A percentile compares a stretch with the other conserved stretches of the same genome.
Conservation (phyloP, 1,140 invertebrate species). For the Drosophila serrata region DNA sequence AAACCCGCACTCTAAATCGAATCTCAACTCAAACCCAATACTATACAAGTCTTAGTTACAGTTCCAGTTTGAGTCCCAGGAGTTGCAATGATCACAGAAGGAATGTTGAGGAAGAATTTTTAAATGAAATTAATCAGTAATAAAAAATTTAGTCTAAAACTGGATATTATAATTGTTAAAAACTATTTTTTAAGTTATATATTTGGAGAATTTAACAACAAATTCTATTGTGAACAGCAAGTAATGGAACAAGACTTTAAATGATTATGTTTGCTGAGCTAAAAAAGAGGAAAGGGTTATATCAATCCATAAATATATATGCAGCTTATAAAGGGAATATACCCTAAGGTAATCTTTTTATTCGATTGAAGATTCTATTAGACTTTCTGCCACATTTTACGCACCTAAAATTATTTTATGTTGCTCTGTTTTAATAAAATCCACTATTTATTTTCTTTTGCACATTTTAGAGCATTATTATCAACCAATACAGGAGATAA, state of each 20-base stretch:
- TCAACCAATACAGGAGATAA: background rate
- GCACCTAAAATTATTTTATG: background rate
- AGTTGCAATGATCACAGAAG: background rate
- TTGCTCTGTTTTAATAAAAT: too few species aligned
- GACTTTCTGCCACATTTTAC: background rate
- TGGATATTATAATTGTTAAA: background rate
- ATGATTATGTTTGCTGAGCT: too few species aligned
- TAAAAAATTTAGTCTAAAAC: background rate
- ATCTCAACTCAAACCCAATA: background rate
- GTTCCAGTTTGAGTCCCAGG: background rate
- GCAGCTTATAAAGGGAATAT: too few species aligned
- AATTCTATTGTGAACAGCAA: too few species aligned
- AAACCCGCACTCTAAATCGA: background rate
- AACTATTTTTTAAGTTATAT: background rate
- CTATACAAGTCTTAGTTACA: too few species aligned
- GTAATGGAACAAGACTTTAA: too few species aligned
- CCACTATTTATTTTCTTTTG: background rate
- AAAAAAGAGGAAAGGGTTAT: too few species aligned
- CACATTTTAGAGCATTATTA: background rate
- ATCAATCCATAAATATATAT: too few species aligned
- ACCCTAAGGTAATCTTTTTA: too few species aligned
- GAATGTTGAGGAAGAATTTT: background rate
- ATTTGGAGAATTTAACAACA: too few species aligned
- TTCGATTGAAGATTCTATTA: background rate
- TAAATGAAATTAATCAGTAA: background rate